Evolutionary conservation across 2,113 vertebrate species (phyloP).

Genomic region (Tricholaema leucomelas): DNA sequence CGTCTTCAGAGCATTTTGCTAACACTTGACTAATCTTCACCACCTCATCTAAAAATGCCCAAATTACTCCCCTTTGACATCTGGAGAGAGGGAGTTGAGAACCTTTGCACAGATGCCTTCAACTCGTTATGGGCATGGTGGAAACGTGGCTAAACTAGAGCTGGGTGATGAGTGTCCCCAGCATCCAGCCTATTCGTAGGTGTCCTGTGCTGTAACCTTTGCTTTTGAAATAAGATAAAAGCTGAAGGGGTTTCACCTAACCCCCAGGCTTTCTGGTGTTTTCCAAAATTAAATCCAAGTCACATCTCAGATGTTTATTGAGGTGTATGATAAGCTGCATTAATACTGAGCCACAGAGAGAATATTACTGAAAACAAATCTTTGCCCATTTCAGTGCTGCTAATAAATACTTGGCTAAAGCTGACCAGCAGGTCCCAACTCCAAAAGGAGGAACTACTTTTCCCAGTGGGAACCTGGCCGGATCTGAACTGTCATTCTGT

Average conservation of each 20-base stretch:
- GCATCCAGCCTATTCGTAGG: neutral
- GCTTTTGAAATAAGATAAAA: neutral
- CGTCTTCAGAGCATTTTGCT: neutral
- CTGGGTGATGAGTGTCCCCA: neutral
- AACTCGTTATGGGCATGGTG: fast-evolving
- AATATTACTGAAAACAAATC: neutral
- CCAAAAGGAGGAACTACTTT: neutral
- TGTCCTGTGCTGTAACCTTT: neutral
- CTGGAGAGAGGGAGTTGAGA: neutral
- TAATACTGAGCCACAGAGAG: neutral
- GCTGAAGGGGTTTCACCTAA: neutral
- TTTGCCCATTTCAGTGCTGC: neutral
- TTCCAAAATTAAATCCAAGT: neutral
- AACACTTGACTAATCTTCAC: neutral
- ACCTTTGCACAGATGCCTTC: neutral
- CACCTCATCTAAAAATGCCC: neutral
- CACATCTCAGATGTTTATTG: neutral
- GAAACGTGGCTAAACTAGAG: neutral
- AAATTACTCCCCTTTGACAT: neutral
- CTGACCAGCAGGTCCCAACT: neutral
- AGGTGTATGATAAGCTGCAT: neutral
- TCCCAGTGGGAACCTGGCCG: neutral
- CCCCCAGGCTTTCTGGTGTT: neutral
- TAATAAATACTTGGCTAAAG: neutral
- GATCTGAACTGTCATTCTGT: neutral